A percentile compares a stretch with the other conserved stretches of the same genome.
These are phyloP conservation scores for Andrena trimmerana DNA, from an alignment of 2,888 invertebrate genomes.

Conservation along the genomic window DNA sequence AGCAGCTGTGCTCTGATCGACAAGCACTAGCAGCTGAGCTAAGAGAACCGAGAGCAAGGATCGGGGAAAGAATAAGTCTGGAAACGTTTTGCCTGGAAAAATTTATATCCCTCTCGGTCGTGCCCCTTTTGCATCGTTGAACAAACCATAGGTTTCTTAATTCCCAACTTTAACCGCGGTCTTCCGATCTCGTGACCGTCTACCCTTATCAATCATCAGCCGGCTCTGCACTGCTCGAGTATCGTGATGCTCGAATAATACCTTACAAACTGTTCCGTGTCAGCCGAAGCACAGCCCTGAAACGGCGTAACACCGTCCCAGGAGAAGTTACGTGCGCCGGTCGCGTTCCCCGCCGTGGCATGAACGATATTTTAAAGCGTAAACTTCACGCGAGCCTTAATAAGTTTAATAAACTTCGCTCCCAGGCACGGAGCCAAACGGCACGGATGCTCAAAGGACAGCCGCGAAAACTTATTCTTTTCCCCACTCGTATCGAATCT, in stretches of 20 bases:
- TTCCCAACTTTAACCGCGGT: not conserved
- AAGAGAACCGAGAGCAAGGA: no score
- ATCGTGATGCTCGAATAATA: conserved; percentile 31
- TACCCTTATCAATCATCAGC: conserved; percentile 22
- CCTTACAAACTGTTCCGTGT: conserved; percentile 21
- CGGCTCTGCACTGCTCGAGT: not conserved
- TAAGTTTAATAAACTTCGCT: conserved; percentile 14
- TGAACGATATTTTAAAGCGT: conserved; percentile 22
- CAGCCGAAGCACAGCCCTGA: conserved; percentile 11
- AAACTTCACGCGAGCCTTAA: conserved; percentile 28
- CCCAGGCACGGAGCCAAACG: not conserved
- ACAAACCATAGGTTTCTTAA: not conserved
- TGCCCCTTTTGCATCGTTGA: not conserved
- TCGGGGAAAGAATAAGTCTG: no score
- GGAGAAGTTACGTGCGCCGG: not conserved
- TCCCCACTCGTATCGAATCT: not conserved
- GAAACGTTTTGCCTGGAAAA: not conserved
- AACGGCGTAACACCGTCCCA: conserved; percentile 18
- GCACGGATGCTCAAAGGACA: not conserved
- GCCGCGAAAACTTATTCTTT: not conserved
- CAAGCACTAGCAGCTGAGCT: no score
- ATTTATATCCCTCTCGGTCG: not conserved
- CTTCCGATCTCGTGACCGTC: not conserved
- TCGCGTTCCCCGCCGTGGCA: conserved; percentile 1
- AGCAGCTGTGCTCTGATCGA: no score